Base-by-base conservation (phyloP, 1,140 invertebrate species). In the Drosophila ironensis region DNA sequence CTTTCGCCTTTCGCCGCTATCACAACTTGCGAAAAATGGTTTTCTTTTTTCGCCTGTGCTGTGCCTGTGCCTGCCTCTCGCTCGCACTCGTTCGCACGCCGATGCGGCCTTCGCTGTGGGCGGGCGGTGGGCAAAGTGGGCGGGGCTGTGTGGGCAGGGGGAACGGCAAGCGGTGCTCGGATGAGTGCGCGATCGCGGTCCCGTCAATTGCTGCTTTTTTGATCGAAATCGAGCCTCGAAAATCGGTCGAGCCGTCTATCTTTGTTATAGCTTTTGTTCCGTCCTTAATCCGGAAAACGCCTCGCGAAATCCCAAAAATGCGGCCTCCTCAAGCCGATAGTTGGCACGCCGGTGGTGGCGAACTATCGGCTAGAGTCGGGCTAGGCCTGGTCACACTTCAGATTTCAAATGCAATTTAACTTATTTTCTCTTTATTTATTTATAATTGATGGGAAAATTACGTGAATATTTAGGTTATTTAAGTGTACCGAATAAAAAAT, bases 1-100 rank as follows among this genome's bases (percentile, higher is more conserved):
- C 70, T 57, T 86, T 61, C 59, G 70, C 59, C 71, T 74, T 78
- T 73, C 70, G 76, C 61, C 70, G 76, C 61, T 77, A 71, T 71
- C 78, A 70, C 71, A 82, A 81, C 75, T 76, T 82, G 77, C 77
- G 81, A 82, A 71, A n/a, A 71, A 84, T 45, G 20, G 69, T 72
- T 37, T 37, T 77, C 27, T 64, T 53, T 72, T 64, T 53, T 72
- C 45, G 60, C 74, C 64, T 57, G n/a, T n/a, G n/a, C 51, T 28
- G 59, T 63, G 63, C 48, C 40, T 30, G 40, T 53, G 67, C 80
- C 69, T 66, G 64, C 48, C 54, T 75, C 71, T 48, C 72, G 54
- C 71, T 67, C 59, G 45, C 45, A 50, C 75, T 44, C 16, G 17
- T 57, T n/a, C 42, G 12, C 63, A 70, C 54, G 47, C n/a, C 63